Conservation (phyloP, 2,797 vertebrate genomes). For the Bucorvus abyssinicus region DNA sequence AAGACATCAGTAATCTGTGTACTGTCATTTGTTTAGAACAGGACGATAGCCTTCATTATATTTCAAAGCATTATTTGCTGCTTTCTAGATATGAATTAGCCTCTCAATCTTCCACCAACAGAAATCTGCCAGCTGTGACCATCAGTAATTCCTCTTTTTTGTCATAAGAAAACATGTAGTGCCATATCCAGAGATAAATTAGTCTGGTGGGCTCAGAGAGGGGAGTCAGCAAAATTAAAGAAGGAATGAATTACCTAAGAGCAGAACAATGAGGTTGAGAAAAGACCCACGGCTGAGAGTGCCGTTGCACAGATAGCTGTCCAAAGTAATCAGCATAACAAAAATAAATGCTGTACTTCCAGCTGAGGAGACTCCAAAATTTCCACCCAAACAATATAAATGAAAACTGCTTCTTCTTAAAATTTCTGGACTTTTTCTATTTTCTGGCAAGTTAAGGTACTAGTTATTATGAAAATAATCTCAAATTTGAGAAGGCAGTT, state of each 20-base stretch:
- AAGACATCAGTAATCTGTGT: neutral
- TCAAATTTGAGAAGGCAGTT: neutral
- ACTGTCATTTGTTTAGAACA: neutral
- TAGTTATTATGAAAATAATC: neutral
- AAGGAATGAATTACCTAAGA: neutral
- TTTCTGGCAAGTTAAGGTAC: neutral
- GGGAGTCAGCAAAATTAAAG: conserved; percentile 32
- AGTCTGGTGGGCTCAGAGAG: neutral
- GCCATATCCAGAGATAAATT: conserved; percentile 16
- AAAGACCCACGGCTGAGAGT: neutral
- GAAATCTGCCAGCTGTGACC: conserved; percentile 31
- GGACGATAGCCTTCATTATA: neutral
- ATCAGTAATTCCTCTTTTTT: conserved; percentile 6
- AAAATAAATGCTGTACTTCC: neutral
- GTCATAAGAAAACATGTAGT: conserved; percentile 5
- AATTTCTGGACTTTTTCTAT: neutral
- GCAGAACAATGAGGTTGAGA: neutral
- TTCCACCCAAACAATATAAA: neutral
- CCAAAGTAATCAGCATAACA: neutral
- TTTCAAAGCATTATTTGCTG: conserved; percentile 6
- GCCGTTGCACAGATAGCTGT: neutral
- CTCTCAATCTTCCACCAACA: neutral
- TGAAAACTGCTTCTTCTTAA: neutral
- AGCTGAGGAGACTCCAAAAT: neutral
- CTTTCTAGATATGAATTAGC: conserved; percentile 22